Conservation (phyloP, 23 tunicate species). For the Diplosoma virens region DNA sequence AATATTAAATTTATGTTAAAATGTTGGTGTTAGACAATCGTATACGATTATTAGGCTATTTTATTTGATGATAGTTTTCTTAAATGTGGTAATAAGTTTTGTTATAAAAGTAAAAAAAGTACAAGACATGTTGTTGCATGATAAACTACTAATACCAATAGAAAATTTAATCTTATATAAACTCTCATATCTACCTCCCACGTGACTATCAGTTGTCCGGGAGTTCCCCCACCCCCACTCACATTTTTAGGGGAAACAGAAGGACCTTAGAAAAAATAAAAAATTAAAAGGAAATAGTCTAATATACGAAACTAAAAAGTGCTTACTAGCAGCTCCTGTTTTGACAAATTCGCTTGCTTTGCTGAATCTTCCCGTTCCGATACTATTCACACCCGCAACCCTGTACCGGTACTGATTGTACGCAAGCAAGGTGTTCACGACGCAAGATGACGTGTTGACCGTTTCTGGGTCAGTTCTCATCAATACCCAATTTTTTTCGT, state of each 20-base stretch:
- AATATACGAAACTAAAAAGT: neutral
- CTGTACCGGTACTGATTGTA: conserved; percentile 52
- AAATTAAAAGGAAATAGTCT: neutral
- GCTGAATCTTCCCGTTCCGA: conserved; percentile 32
- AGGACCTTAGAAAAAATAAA: conserved; percentile 17
- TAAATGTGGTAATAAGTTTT: too few species aligned
- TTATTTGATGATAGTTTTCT: too few species aligned
- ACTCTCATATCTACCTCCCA: conserved; percentile 71
- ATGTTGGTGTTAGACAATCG: too few species aligned
- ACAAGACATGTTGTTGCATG: too few species aligned
- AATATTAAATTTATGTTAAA: too few species aligned
- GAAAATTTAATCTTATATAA: too few species aligned
- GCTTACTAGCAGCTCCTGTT: conserved; percentile 1
- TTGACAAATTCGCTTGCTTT: neutral
- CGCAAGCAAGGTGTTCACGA: conserved; percentile 33
- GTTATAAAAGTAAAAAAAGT: too few species aligned
- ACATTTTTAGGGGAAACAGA: conserved; percentile 15
- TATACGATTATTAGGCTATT: too few species aligned
- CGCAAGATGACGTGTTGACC: conserved; percentile 3
- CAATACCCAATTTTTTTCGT: conserved; percentile 21
- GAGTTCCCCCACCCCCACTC: conserved; percentile 39
- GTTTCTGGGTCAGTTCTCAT: conserved; percentile 17
- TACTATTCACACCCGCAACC: conserved; percentile 31
- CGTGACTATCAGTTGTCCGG: conserved; percentile 49
- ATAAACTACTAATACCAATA: too few species aligned